Base-by-base conservation (phyloP, 2,888 invertebrate genomes). In the Spicauda simplicius region DNA sequence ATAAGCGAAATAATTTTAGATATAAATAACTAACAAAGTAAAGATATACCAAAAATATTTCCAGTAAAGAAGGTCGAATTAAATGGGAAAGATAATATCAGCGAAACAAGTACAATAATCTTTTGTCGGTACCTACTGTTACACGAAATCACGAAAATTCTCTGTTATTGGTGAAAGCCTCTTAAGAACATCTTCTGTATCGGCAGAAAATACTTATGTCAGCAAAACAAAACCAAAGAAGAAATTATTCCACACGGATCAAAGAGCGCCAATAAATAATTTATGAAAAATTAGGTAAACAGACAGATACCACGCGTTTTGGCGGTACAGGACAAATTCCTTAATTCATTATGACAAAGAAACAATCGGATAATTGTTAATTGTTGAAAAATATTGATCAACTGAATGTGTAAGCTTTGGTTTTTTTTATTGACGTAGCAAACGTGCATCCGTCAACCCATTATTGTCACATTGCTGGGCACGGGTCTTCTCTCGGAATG, bases 241-340 rank as follows among this genome's bases (percentile, higher is more conserved):
- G 63, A 63, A 63, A 56, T 63, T 45, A 63, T 63, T 63, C 25
- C 55, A 55, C 14, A 55, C 30, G 18, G 45, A 63, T 63, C 63
- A 56, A 63, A 55, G 54, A 48, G 41, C 45, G 19, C 16, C 63
- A 30, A 63, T 63, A 63, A 63, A 63, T 63, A 16, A 63, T 63
- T 63, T 63, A 63, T 56, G 63, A 55, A 63, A 48, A 55, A 63
- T 41, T 55, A 63, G 63, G 30, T 55, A 55, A 55, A 54, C 20
- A 45, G 18, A 30, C 18, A 25, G n/a, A 55, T 55, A 20, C 61
- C 61, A 62, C 20, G 12, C 61, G 41, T 62, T 62, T 20, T 33
- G 12, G 12, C 33, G 18, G 10, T 11, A 11, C 14, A 5, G 41
- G 41, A 41, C 41, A 14, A 0, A 33, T 33, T 1, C 25, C 5